Conservation (phyloP, 1,140 invertebrate species). For the Neoseiulus cucumeris region DNA sequence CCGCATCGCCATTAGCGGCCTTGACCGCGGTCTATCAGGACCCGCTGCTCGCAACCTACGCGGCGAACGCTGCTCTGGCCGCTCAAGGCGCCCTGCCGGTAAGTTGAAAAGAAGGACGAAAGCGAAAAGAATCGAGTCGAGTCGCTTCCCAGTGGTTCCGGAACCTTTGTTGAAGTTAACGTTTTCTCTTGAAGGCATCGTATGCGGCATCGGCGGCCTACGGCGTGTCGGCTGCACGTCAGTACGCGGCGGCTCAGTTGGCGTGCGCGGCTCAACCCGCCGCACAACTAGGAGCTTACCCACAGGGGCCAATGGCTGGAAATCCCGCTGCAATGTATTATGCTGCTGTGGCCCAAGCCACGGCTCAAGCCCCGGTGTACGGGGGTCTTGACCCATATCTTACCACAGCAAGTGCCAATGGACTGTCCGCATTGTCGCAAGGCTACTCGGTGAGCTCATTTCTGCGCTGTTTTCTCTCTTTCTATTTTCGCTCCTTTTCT, state of each 20-base stretch:
- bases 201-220: conserved; percentile 4
- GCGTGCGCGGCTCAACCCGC: neutral
- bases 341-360: neutral
- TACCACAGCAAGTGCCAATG: neutral
- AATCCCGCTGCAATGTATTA: neutral
- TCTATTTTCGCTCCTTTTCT: neutral
- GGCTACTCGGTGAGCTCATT: neutral
- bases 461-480: neutral
- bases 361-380: neutral
- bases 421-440: neutral
- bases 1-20: neutral
- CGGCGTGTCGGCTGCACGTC: neutral
- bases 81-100: conserved; percentile 8
- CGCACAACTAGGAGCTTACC: neutral
- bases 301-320: neutral
- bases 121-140: neutral
- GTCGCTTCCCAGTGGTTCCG: neutral
- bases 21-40: neutral
- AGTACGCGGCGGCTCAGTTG: conserved; percentile 3
- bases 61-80: neutral
- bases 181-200: neutral
- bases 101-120: neutral
- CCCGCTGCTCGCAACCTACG: conserved; percentile 4
- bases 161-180: too few relatives aligned
- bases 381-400: neutral